These are phyloP conservation scores for Pyrrhopygopsis socrates DNA, from an alignment of 2,888 invertebrate genomes.

Conservation along the genomic window DNA sequence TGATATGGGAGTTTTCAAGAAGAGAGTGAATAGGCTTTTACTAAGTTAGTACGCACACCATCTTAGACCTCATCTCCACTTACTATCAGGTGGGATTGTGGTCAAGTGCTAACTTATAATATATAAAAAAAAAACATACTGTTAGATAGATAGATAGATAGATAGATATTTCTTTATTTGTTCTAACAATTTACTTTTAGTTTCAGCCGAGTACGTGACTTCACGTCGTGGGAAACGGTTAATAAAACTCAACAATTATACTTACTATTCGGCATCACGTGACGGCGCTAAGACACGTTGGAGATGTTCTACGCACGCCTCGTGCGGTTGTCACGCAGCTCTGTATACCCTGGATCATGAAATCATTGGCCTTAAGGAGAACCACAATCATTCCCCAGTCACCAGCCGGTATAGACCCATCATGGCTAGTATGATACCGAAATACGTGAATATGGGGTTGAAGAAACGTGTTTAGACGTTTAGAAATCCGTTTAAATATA, in stretches of 20 bases:
- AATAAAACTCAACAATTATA: conserved; percentile 86
- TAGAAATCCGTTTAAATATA: neutral
- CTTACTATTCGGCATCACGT: conserved; percentile 82
- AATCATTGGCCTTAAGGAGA: conserved; percentile 60
- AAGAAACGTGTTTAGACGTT: neutral
- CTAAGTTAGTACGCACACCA: too few species aligned
- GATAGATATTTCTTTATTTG: too few species aligned
- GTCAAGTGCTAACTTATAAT: too few species aligned
- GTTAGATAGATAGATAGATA: too few species aligned
- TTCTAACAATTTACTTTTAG: too few species aligned
- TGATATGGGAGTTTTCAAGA: too few species aligned
- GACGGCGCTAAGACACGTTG: conserved; percentile 85
- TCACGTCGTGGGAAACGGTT: conserved; percentile 85
- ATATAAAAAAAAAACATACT: too few species aligned
- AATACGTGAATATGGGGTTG: neutral
- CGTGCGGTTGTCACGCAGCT: conserved; percentile 64
- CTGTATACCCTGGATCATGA: conserved; percentile 64
- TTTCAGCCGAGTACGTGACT: conserved; percentile 72
- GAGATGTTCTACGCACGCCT: conserved; percentile 89
- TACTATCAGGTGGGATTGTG: too few species aligned
- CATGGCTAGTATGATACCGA: neutral
- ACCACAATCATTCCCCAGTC: conserved; percentile 64
- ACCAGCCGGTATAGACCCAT: conserved; percentile 2
- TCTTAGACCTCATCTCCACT: too few species aligned
- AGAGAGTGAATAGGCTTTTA: too few species aligned